phyloP scores from a whole-genome alignment of 2,797 vertebrate genomes.

The Columba guinea region DNA sequence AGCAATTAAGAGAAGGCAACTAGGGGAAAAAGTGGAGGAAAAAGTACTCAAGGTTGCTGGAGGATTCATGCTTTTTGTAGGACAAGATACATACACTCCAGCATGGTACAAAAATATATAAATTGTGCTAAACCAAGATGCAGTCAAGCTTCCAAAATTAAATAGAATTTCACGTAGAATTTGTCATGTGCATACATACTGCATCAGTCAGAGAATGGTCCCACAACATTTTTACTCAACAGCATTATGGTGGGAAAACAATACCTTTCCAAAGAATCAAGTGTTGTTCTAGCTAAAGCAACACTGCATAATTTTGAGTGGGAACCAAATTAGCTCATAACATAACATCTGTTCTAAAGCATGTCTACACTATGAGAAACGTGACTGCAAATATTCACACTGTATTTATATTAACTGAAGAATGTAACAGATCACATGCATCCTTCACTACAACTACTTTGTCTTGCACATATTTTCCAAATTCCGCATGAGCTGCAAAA shows the following conservation, averaged over 20 bases:
- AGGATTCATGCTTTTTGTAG: not conserved
- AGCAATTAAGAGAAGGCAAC: not conserved
- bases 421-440: fast-evolving
- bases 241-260: not conserved
- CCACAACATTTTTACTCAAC: not conserved
- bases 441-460: fast-evolving
- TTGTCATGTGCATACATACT: not conserved
- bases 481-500: not conserved
- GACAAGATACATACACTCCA: not conserved
- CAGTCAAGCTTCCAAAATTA: not conserved
- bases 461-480: not conserved
- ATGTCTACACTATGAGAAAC: not conserved
- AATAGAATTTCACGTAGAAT: not conserved
- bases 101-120: not conserved
- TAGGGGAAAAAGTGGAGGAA: fast-evolving
- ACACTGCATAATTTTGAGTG: not conserved
- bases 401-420: not conserved
- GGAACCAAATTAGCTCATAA: not conserved
- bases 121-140: not conserved
- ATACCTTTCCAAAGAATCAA: not conserved
- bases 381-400: not conserved
- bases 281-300: not conserved
- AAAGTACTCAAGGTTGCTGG: not conserved
- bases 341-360: not conserved
- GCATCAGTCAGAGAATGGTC: fast-evolving